Evolutionary conservation across 2,113 vertebrate genomes (phyloP).

Genomic region (Pampusana beccarii): DNA sequence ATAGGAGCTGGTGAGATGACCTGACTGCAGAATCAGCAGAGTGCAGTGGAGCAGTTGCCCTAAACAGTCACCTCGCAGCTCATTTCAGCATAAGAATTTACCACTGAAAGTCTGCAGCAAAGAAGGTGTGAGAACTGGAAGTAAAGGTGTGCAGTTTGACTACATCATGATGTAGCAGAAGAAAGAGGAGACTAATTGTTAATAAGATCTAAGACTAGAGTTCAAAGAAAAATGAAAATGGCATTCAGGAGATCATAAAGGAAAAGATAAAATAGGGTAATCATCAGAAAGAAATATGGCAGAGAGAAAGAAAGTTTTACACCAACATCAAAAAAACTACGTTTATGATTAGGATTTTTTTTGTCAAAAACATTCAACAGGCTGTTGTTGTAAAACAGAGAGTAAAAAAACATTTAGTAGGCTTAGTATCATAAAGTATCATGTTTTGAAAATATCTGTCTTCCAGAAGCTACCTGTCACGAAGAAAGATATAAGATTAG

Average conservation of each 20-base stretch:
- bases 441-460: background rate
- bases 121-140: background rate
- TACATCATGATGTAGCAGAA: background rate
- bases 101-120: background rate
- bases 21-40: background rate
- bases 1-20: accelerated
- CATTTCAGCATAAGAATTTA: background rate
- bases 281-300: background rate
- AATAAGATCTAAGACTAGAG: background rate
- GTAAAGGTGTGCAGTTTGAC: background rate
- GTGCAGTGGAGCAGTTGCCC: background rate
- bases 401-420: background rate
- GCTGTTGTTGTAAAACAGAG: background rate
- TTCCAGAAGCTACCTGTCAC: background rate
- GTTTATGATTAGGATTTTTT: background rate
- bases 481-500: background rate
- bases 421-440: background rate
- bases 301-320: background rate
- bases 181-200: background rate
- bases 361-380: background rate
- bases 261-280: background rate
- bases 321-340: background rate
- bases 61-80: background rate
- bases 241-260: background rate
- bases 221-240: background rate